phyloP scores from a whole-genome alignment of 2,797 vertebrate genomes.

The Cygnus olor region DNA sequence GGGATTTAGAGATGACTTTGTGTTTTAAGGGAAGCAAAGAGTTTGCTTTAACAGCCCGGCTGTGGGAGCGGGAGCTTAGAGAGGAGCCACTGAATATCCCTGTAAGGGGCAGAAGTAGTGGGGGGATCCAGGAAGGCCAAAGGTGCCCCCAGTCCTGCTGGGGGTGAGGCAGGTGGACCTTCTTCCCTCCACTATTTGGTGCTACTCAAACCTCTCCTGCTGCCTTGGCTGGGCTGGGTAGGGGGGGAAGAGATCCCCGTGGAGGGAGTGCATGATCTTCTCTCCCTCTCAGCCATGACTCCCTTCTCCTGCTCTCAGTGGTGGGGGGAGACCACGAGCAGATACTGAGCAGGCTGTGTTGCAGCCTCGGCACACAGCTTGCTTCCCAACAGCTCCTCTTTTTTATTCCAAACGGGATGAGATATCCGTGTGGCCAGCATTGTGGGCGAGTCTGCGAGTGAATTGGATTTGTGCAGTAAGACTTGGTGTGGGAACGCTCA shows the following conservation, averaged over 20 bases:
- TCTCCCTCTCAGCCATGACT: neutral
- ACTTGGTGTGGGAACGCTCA: fast-evolving
- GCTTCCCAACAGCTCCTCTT: neutral
- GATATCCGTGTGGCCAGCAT: neutral
- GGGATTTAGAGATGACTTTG: neutral
- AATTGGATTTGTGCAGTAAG: neutral
- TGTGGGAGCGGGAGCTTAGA: neutral
- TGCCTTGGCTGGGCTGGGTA: neutral
- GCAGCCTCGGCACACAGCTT: neutral
- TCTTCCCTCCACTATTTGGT: neutral
- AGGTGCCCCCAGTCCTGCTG: no score
- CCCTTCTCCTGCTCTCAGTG: neutral
- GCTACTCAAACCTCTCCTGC: neutral
- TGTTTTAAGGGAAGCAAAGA: neutral
- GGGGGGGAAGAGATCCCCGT: neutral
- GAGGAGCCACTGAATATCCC: neutral
- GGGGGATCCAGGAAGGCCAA: neutral
- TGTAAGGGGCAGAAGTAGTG: neutral
- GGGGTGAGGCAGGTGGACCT: neutral
- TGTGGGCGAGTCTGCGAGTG: neutral
- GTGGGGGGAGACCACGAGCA: neutral
- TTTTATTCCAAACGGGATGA: fast-evolving
- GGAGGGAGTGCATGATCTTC: fast-evolving
- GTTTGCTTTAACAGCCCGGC: neutral
- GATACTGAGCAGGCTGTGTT: fast-evolving